Conservation (phyloP, 2,113 vertebrate genomes). For the Lepidothrix coronata region DNA sequence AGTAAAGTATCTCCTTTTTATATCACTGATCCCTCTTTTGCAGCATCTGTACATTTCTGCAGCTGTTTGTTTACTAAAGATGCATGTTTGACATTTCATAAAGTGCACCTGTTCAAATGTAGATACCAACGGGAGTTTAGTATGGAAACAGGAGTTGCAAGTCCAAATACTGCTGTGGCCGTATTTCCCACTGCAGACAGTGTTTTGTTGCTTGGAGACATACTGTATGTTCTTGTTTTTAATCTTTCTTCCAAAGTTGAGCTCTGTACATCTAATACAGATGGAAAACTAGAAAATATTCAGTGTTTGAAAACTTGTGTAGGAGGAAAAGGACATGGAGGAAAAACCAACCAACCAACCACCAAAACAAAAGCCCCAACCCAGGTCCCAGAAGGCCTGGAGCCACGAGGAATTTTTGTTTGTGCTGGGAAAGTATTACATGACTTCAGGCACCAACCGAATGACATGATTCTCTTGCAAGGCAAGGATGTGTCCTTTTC, state of each 20-base stretch:
- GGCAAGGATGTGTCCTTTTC: not conserved
- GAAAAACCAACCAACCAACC: not conserved
- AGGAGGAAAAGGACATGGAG: not conserved
- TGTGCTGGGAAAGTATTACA: slow-evolving; percentile 27
- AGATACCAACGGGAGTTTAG: not conserved
- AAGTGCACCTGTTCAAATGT: not conserved
- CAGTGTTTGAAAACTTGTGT: slow-evolving; percentile 37
- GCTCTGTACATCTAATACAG: slow-evolving; percentile 7
- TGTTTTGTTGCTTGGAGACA: slow-evolving; percentile 24
- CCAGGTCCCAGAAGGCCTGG: not conserved
- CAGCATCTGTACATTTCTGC: not conserved
- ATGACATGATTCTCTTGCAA: not conserved
- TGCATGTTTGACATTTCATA: not conserved
- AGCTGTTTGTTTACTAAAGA: not conserved
- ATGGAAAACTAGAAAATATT: slow-evolving; percentile 12
- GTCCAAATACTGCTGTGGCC: not conserved
- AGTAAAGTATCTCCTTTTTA: not conserved
- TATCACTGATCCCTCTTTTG: not conserved
- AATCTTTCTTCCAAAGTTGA: not conserved
- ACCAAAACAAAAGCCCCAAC: slow-evolving; percentile 15
- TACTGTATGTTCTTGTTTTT: not conserved
- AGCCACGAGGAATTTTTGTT: slow-evolving; percentile 35
- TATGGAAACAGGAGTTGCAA: not conserved
- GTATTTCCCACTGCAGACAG: not conserved
- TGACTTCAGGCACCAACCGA: slow-evolving; percentile 30